Base-by-base conservation (phyloP, 53 echinoderm and acorn worm genomes). In the Crossaster papposus region DNA sequence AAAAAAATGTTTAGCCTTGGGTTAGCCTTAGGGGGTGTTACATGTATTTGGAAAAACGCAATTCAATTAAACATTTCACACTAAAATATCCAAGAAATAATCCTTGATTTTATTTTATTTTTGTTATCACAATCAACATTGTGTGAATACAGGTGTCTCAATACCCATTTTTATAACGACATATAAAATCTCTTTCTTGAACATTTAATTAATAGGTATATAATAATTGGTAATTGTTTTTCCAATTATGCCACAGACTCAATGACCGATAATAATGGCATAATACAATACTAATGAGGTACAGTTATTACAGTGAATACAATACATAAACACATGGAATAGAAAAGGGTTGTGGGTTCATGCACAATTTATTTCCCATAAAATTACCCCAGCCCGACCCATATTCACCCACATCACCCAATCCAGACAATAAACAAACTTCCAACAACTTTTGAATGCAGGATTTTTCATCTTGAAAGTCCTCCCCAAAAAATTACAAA, bases 101-200 rank as follows among this genome's bases (percentile, higher is more conserved):
- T 30, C 33, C 86, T 87, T 58, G 62, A n/a, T 87, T 76, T 24
- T 62, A 62, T 87, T 50, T 20, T 7, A 18, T 72, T 72, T 84
- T 87, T 87, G 30, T 87, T 87, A 87, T 87, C 87, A 87, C 87
- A 87, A 87, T 87, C 76, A 77, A 85, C 77, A 77, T 87, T 87
- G 87, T 87, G 87, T 87, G 87, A 87, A 87, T 87, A 87, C 87
- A 87, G 62, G 14, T 87, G 32, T n/a, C 24, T 87, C 30, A 75
- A 54, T 73, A 72, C 72, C 85, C 85, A 85, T 33, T 85, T 74
- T 63, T 54, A 36, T 44, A n/a, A n/a, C n/a, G 76, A 87, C 87
- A 87, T 87, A 87, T 87, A 87, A 76, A 87, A 87, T 62, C 76
- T 87, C 73, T 87, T 87, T 87, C 58, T 4, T 75, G 62, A 85